Evolutionary conservation across 2,888 invertebrate genomes (phyloP), one percentile per base, ranked within the genome.

Genomic region (Quadroppia sp.): DNA sequence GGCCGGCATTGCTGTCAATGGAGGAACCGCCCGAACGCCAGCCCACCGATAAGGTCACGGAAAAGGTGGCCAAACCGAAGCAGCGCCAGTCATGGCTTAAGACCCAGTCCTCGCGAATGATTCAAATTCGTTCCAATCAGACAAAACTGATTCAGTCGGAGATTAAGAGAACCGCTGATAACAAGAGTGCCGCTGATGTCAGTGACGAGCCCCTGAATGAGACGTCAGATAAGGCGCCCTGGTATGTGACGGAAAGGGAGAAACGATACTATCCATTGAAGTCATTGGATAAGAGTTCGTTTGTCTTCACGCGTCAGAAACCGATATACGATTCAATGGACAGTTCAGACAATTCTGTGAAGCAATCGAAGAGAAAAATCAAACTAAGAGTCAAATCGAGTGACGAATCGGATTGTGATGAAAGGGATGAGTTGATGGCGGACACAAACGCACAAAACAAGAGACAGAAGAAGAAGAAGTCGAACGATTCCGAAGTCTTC

Each of bases 1-100:
- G 71, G 71, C 71, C 71, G 50, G 71, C 71, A 13, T n/a, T 71
- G 32, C 11, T 71, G 7, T 71, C 71, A 17, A 36, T 56, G 56
- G 11, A 23, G 0, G 48, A 71, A 28, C 45, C 71, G 17, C 71
- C 50, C 1, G 71, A 69, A 2, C 69, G 25, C 1, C 13, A 23
- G n/a, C 64, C 36, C 3, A 13, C 15, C 13, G 28, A 7, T 6
- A n/a, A n/a, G 20, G 4, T 20, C n/a, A 59, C 2, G 28, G 30
- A 1, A 6, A 53, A 23, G 23, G 53, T 13, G 2, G n/a, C 6
- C 2, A 32, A 36, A 42, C 15, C 32, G 1, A 36, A 40, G 17
- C 30, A 59, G 15, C 67, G 67, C 7, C 36, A 23, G n/a, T 67
- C 67, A 3, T 67, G 67, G 69, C 69, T 69, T 1, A 69, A 42